Base-by-base conservation (phyloP, 1,140 invertebrate genomes). In the Cardiocondyla obscurior region DNA sequence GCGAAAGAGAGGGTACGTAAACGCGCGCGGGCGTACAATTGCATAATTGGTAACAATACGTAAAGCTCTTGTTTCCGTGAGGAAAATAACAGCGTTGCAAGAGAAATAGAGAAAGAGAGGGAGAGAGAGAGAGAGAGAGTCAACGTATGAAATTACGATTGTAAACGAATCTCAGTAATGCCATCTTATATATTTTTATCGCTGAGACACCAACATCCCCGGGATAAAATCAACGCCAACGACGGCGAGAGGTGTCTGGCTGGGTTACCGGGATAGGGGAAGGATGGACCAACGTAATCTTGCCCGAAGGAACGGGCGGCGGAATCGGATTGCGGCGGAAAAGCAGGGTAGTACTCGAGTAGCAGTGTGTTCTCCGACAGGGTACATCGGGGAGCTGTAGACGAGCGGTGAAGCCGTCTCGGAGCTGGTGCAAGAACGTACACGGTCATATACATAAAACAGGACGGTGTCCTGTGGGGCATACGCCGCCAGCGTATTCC, bases 201-300 rank as follows among this genome's bases (percentile, higher is more conserved):
- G 62, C 62, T 16, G 74, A 49, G 51, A 44, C 51, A 62, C 33
- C 25, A 39, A 53, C 77, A 25, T 72, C 19, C 28, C 39, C 19
- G 55, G 42, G 77, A 81, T 73, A 81, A 81, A 81, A 73, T 72
- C 65, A 81, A 79, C 60, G 65, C 55, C 76, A 57, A 81, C 67
- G 65, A 81, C 42, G 57, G 69, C 30, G 70, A 30, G 51, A 60
- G 70, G 81, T 42, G 81, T 77, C 57, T 77, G 62, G 51, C 22
- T 22, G 67, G 19, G 84, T 88, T 85, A 60, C 69, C 44, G 19
- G 81, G 79, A 65, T 81, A 77, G 84, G 67, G 74, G 74, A 70
- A 84, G 87, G 82, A 72, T 76, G 86, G 87, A 83, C 77, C 82
- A 60, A 83, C 85, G 87, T 85, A 88, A 89, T 88, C 85, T 89